A percentile compares a stretch with the other conserved stretches of the same genome.
These are phyloP conservation scores for Aphidius ervi DNA, from an alignment of 1,140 invertebrate genomes.

Conservation along the genomic window DNA sequence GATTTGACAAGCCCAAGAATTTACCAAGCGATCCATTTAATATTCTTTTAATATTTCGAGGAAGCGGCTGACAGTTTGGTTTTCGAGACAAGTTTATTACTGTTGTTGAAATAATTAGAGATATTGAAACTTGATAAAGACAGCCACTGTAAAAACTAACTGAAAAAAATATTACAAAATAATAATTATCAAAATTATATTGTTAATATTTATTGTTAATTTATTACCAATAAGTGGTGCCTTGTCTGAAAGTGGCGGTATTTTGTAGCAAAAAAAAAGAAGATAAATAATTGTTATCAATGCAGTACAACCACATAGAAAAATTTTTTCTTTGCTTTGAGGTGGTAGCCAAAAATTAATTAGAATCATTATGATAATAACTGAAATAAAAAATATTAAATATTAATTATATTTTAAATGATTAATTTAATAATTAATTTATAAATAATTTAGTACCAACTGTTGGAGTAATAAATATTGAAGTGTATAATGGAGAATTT, in stretches of 20 bases:
- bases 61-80: conserved; percentile 52
- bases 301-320: conserved; percentile 58
- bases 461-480: conserved; percentile 60
- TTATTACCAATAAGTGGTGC: conserved; percentile 62
- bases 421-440: neutral
- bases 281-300: conserved; percentile 60
- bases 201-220: conserved; percentile 26
- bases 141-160: conserved; percentile 58
- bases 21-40: conserved; percentile 55
- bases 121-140: conserved; percentile 58
- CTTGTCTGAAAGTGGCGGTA: conserved; percentile 59
- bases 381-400: conserved; percentile 43
- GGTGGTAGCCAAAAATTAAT: conserved; percentile 65
- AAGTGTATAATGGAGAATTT: conserved; percentile 60
- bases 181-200: too few relatives aligned
- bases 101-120: conserved; percentile 60
- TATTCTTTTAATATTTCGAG: conserved; percentile 55
- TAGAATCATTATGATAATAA: conserved; percentile 60
- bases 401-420: neutral
- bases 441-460: conserved; percentile 46
- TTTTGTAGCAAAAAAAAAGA: conserved; percentile 60
- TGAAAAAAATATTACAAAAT: conserved; percentile 47
- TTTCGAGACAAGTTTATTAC: conserved; percentile 58
- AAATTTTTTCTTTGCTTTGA: conserved; percentile 62
- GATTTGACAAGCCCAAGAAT: conserved; percentile 51